Conservation (phyloP, 2,113 vertebrate genomes). For the Heteronetta atricapilla region DNA sequence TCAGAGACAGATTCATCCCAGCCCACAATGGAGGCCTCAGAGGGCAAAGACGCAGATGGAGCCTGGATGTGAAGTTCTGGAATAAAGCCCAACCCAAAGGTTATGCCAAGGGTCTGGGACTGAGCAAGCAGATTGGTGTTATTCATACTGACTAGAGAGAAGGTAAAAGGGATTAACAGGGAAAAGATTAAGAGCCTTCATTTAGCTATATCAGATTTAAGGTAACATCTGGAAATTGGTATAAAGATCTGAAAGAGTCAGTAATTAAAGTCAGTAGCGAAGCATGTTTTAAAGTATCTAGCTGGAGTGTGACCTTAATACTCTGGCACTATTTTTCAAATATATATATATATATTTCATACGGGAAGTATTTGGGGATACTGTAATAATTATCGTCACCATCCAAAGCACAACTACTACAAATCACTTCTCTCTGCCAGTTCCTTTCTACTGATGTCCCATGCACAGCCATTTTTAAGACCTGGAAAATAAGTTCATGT, state of each 20-base stretch:
- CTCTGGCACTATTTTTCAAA: not conserved
- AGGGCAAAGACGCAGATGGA: not conserved
- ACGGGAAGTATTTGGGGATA: not conserved
- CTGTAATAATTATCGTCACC: not conserved
- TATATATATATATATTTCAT: not conserved
- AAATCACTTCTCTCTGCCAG: not conserved
- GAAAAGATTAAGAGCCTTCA: not conserved
- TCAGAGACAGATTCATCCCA: not conserved
- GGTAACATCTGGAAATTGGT: not conserved
- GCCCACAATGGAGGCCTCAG: not conserved
- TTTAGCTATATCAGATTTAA: not conserved
- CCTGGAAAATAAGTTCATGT: not conserved
- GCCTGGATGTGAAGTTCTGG: not conserved
- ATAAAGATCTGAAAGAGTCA: not conserved
- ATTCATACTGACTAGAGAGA: not conserved
- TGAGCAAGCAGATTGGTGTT: constrained; percentile 4
- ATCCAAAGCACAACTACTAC: not conserved
- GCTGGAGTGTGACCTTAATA: not conserved
- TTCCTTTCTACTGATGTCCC: not conserved
- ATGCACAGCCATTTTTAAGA: not conserved
- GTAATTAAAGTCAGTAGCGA: not conserved
- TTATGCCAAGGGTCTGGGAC: not conserved
- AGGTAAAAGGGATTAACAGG: not conserved
- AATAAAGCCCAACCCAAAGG: not conserved
- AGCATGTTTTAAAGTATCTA: not conserved